Conservation (phyloP, 2,888 invertebrate species). For the Itoplectis maculator region DNA sequence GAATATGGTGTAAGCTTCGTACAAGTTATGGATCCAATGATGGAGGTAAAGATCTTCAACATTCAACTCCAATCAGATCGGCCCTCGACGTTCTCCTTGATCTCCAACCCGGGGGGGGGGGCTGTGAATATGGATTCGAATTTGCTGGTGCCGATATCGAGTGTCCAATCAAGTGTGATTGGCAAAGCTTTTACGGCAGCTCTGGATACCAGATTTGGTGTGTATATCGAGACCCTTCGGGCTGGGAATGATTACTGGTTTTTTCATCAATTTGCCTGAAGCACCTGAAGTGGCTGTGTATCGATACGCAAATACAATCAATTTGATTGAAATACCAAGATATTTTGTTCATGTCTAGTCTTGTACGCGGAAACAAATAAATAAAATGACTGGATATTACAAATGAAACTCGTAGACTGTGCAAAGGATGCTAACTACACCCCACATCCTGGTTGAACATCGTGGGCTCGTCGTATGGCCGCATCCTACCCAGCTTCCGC, state of each 20-base stretch:
- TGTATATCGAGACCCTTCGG: not conserved
- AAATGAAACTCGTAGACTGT: not conserved
- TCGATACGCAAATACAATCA: not conserved
- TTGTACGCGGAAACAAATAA: not conserved
- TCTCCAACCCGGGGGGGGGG: not conserved
- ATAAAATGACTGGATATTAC: not conserved
- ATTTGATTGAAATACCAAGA: not conserved
- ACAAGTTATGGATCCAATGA: no score
- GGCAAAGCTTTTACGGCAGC: not conserved
- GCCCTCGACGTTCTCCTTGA: not conserved
- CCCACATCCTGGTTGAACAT: constrained; percentile 10
- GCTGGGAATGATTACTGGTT: not conserved
- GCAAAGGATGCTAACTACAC: not conserved
- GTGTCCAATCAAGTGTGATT: not conserved
- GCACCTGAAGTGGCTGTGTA: not conserved
- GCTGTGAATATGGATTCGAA: not conserved
- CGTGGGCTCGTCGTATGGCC: constrained; percentile 24
- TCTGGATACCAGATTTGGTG: no score
- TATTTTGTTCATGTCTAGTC: constrained; percentile 2
- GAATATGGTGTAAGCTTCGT: no score
- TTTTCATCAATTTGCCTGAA: not conserved
- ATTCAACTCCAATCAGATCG: constrained; percentile 30
- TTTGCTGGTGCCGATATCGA: not conserved
- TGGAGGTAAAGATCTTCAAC: not conserved
- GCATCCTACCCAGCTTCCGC: constrained; percentile 34